Percentiles rank a stretch among this genome's conserved stretches.
Conservation (phyloP, 2,888 invertebrate genomes). For the Muscina levida region DNA sequence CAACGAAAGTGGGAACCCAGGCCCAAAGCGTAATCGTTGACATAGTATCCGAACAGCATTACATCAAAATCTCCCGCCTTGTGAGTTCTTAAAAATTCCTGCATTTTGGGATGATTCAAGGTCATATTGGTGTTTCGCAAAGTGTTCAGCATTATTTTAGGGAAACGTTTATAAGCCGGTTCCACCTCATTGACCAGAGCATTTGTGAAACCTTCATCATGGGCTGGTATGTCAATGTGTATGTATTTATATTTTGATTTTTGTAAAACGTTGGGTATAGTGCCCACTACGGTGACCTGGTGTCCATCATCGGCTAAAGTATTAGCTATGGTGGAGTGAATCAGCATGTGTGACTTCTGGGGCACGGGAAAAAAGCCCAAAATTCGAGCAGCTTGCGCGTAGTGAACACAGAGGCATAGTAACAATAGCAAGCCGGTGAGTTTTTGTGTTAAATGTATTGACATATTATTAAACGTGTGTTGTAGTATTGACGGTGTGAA, state of each 20-base stretch:
- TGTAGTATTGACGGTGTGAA: neutral
- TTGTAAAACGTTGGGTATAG: conserved; percentile 25
- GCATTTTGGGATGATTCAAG: conserved; percentile 62
- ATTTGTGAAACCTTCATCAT: conserved; percentile 38
- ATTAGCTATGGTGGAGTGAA: conserved; percentile 67
- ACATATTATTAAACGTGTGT: neutral
- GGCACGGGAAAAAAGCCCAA: conserved; percentile 60
- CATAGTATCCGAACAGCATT: conserved; percentile 72
- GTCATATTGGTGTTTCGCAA: conserved; percentile 56
- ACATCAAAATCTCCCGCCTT: conserved; percentile 71
- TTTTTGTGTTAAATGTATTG: neutral
- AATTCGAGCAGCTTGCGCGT: conserved; percentile 22
- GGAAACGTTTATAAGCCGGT: conserved; percentile 57
- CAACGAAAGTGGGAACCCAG: conserved; percentile 75
- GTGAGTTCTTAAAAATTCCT: conserved; percentile 66
- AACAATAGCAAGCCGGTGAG: neutral
- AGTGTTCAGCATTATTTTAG: neutral
- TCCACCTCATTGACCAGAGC: conserved; percentile 54
- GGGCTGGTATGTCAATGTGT: neutral
- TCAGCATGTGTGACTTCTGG: conserved; percentile 66
- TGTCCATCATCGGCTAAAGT: conserved; percentile 68
- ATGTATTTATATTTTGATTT: conserved; percentile 46
- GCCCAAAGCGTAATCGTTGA: conserved; percentile 75
- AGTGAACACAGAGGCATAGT: neutral
- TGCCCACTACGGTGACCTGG: conserved; percentile 61